Evolutionary conservation across 2,797 vertebrate species (phyloP).

Genomic region (Sarcoramphus papa): DNA sequence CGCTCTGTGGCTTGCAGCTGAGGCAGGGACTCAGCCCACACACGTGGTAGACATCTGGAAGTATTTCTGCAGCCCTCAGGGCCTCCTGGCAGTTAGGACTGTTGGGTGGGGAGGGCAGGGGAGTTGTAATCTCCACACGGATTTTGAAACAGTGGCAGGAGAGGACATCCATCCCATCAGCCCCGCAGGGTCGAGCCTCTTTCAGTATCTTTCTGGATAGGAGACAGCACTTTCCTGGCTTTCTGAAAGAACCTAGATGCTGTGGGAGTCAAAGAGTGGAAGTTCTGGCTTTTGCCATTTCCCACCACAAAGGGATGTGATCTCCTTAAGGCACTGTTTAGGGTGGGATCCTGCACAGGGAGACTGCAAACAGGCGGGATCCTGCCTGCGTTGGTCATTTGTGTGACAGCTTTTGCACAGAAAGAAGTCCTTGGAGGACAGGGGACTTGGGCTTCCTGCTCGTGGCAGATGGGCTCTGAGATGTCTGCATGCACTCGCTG

Average conservation of each 20-base stretch:
- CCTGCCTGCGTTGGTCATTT: background rate
- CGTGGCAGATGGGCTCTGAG: background rate
- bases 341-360: background rate
- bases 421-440: background rate
- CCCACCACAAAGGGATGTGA: background rate
- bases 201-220: background rate
- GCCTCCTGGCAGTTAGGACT: background rate
- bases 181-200: background rate
- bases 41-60: background rate
- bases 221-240: background rate
- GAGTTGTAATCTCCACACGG: background rate
- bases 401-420: background rate
- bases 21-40: background rate
- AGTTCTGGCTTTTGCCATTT: background rate
- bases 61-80: background rate
- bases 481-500: fast-evolving
- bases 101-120: background rate
- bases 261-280: background rate
- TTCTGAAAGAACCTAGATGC: background rate
- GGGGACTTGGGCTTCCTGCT: background rate
- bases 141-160: background rate
- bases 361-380: background rate
- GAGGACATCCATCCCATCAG: background rate
- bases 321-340: background rate
- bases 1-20: background rate